Evolutionary conservation across 2,888 invertebrate species (phyloP), one percentile per base, ranked within the genome.

Genomic region (Agrotis puta): DNA sequence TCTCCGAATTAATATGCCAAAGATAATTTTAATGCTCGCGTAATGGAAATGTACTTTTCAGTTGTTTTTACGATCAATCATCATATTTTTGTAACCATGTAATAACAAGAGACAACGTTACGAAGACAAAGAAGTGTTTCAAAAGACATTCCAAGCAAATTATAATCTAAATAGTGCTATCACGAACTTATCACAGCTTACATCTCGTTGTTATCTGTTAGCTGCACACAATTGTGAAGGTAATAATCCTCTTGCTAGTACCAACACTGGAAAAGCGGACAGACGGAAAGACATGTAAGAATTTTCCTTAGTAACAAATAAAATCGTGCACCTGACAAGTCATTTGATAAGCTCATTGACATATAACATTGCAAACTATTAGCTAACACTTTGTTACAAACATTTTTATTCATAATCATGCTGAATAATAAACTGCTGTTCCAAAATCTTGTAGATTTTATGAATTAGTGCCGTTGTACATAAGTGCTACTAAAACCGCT

Each of bases 151-250:
- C 43, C 77, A 64, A 66, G 56, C 68, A 50, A 79, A 80, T 72
- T 81, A 53, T 72, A 58, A 69, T 66, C 54, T 81, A 81, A 72
- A 77, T 65, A 73, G 51, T 53, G 58, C 27, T 79, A 79, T 79
- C 81, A 68, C 39, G 45, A 22, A 62, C 43, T 79, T 79, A 79
- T 79, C 67, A 63, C 50, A 53, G 45, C 43, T 57, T 61, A 71
- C 58, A 77, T 77, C 68, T 79, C 27, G 57, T 65, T 77, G 77
- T 77, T 81, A 79, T 79, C 79, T 77, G 13, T 68, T 16, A 54
- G 68, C 54, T 68, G 65, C 65, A 77, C 63, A 77, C 73, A 75
- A 51, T 58, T 71, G 58, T 67, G 47, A 54, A 22, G 54, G 20
- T 59, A 66, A 79, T 63, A 56, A 63, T 62, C 51, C 14, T 53